Evolutionary conservation across 1,140 invertebrate genomes (phyloP).

Genomic region (Carcinoscorpius rotundicauda): DNA sequence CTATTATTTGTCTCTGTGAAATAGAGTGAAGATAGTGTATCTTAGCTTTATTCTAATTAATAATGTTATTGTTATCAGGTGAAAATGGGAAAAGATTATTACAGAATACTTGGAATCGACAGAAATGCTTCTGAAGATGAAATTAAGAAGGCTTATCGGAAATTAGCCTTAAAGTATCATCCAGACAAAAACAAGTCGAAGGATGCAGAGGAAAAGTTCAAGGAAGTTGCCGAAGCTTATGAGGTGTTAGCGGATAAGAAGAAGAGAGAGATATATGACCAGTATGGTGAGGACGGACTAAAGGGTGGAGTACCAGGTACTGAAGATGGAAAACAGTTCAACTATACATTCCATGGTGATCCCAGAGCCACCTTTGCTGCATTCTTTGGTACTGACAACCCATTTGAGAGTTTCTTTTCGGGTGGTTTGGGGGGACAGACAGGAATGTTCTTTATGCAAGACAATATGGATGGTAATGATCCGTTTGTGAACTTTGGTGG

Average conservation of each 20-base stretch:
- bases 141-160: slow-evolving; percentile 95
- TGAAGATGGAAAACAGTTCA: slow-evolving; percentile 5
- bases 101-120: slow-evolving; percentile 69
- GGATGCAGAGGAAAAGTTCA: slow-evolving; percentile 94
- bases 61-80: too few relatives aligned
- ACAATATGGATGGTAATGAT: slow-evolving; percentile 20
- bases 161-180: slow-evolving; percentile 95
- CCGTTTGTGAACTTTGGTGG: slow-evolving; percentile 15
- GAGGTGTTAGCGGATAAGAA: slow-evolving; percentile 94
- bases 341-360: slow-evolving; percentile 54
- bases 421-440: slow-evolving; percentile 36
- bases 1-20: too few relatives aligned
- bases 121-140: slow-evolving; percentile 86
- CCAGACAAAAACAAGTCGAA: slow-evolving; percentile 97
- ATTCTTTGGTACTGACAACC: slow-evolving; percentile 77
- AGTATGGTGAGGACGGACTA: slow-evolving; percentile 90
- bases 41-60: too few relatives aligned
- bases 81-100: slow-evolving; percentile 28
- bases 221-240: slow-evolving; percentile 96
- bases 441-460: slow-evolving; percentile 14
- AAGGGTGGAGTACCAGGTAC: slow-evolving; percentile 44
- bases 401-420: slow-evolving; percentile 59
- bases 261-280: slow-evolving; percentile 90
- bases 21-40: too few relatives aligned
- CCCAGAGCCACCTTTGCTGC: slow-evolving; percentile 89